Base-by-base conservation (phyloP, 2,888 invertebrate species). In the Stratiomys singularior region DNA sequence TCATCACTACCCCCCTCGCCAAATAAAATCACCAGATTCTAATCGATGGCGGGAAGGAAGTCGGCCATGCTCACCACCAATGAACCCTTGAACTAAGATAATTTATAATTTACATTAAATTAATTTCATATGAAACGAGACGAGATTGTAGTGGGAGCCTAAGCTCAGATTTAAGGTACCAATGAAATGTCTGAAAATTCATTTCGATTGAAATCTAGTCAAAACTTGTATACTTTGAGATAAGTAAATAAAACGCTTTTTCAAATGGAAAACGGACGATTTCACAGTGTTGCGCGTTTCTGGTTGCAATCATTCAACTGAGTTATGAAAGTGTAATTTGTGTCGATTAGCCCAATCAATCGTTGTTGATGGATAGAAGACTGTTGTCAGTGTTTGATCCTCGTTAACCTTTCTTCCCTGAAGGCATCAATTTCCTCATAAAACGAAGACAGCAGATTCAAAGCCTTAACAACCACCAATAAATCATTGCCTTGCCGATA, bases 1-100 rank as follows among this genome's bases (percentile, higher is more conserved):
- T 86, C 86, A n/a, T 86, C 87, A 11, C 76, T 86, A 80, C 85
- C 85, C 4, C 84, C 83, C 5, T 84, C 87, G 13, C 82, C 82
- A 25, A 87, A 84, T 80, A 87, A 87, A 82, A 87, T 87, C 47
- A 87, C 87, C n/a, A 86, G 82, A 80, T 88, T 83, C 83, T 89
- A 83, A 66, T 60, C 21, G 60, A 60, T 23, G 60, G 23, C 3
- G 15, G 4, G 3, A 52, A 52, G 7, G 52, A 9, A 52, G 37
- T 37, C 37, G 9, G 18, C 18, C 7, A 66, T 66, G 18, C 66
- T n/a, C 15, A 37, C 37, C 69, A 67, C 67, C 21, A 46, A 13
- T 25, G 21, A 30, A 18, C 1, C 15, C n/a, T 30, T 18, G 25
- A 69, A 46, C 23, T 46, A 69, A 37, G 9, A 21, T 21, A 23